phyloP scores from a whole-genome alignment of 2,888 invertebrate genomes.

The Crepidodera aurea region DNA sequence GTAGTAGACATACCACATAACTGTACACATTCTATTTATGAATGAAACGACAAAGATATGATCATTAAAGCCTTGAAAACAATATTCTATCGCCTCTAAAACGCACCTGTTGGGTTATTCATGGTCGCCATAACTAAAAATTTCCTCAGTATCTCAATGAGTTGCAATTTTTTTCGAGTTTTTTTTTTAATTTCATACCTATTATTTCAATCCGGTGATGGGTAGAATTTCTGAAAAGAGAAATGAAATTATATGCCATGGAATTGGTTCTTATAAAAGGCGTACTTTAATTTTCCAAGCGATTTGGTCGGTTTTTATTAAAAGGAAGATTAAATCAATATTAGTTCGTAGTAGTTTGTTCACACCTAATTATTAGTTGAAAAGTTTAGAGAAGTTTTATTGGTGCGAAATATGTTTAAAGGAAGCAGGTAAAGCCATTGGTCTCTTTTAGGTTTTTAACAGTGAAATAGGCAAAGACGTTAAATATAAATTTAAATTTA shows the following conservation, averaged over 20 bases:
- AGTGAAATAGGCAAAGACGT: no score
- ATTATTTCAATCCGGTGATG: slow-evolving; percentile 38
- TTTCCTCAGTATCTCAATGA: slow-evolving; percentile 34
- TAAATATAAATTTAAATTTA: no score
- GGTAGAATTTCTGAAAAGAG: slow-evolving; percentile 28
- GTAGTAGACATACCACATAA: slow-evolving; percentile 2
- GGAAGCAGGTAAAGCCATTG: no score
- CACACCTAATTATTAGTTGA: slow-evolving; percentile 26
- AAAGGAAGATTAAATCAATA: slow-evolving; percentile 40
- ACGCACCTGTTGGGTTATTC: slow-evolving; percentile 25
- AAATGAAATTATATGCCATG: slow-evolving; percentile 39
- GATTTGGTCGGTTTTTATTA: slow-evolving; percentile 39
- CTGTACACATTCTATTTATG: not conserved
- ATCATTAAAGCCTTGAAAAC: not conserved
- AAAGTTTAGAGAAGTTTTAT: not conserved
- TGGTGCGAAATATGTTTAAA: no score
- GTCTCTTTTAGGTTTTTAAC: no score
- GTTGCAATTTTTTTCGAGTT: slow-evolving; percentile 36
- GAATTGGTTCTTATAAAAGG: slow-evolving; percentile 42
- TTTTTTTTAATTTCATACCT: slow-evolving; percentile 43
- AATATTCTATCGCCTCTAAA: slow-evolving; percentile 5
- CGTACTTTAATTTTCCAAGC: slow-evolving; percentile 42
- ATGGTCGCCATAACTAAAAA: slow-evolving; percentile 21
- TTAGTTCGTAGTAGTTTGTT: slow-evolving; percentile 38
- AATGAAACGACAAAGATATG: slow-evolving; percentile 7